Conservation (phyloP, 2,113 vertebrate genomes). For the Eulemur rufifrons region DNA sequence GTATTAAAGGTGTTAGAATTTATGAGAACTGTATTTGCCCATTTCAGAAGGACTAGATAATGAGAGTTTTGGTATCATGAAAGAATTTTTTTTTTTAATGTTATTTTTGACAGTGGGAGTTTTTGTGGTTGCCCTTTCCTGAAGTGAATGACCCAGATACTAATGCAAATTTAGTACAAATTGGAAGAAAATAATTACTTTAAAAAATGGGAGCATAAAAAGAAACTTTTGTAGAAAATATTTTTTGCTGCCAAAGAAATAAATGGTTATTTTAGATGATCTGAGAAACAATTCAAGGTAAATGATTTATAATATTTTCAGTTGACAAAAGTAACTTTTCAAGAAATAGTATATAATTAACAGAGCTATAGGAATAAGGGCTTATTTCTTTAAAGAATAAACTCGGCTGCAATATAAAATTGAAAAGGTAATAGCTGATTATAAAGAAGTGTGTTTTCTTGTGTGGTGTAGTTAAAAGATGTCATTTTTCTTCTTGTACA, state of each 20-base stretch:
- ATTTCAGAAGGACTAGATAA: background rate
- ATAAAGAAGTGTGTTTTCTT: background rate
- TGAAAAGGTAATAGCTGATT: background rate
- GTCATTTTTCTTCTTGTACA: conserved; percentile 6
- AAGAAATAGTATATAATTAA: conserved; percentile 46
- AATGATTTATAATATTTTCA: conserved; percentile 49
- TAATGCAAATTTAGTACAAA: conserved; percentile 35
- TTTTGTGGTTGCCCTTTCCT: conserved; percentile 50
- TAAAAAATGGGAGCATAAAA: background rate
- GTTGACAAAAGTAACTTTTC: background rate
- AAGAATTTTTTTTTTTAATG: conserved; percentile 20
- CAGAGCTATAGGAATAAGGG: background rate
- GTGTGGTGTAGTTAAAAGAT: conserved; percentile 20
- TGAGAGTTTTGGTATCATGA: background rate
- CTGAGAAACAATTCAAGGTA: conserved; percentile 2
- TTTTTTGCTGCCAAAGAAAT: background rate
- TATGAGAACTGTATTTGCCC: conserved; percentile 18
- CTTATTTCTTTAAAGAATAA: conserved; percentile 44
- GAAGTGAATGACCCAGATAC: conserved; percentile 36
- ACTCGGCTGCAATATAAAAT: background rate
- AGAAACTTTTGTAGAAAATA: conserved; percentile 24
- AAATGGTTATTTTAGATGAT: conserved; percentile 37
- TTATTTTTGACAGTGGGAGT: conserved; percentile 40
- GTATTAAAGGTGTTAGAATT: conserved; percentile 11
- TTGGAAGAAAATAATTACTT: conserved; percentile 47